phyloP scores from a whole-genome alignment of 2,888 invertebrate genomes.

The Abrostola triplasia region DNA sequence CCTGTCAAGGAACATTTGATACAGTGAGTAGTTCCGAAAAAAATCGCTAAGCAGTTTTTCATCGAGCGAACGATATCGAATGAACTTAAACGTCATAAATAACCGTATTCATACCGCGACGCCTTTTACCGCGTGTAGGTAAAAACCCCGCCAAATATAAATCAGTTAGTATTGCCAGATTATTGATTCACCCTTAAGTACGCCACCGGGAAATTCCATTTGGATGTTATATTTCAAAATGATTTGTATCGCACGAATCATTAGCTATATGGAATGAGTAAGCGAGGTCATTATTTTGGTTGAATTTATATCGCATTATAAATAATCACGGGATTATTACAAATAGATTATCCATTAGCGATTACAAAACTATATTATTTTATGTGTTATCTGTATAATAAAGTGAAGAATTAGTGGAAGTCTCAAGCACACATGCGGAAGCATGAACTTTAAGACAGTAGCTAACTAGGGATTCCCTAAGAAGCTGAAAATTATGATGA shows the following conservation, averaged over 20 bases:
- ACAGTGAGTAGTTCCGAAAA: conserved; percentile 31
- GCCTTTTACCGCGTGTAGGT: conserved; percentile 60
- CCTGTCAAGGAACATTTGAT: conserved; percentile 40
- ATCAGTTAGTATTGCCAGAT: conserved; percentile 63
- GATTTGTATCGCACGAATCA: conserved; percentile 51
- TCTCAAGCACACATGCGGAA: too few relatives aligned
- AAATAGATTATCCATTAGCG: neutral
- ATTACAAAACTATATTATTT: conserved; percentile 1
- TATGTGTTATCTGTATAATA: neutral
- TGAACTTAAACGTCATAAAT: conserved; percentile 62
- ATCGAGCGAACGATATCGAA: conserved; percentile 50
- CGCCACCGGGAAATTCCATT: conserved; percentile 53
- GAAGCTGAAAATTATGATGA: too few relatives aligned
- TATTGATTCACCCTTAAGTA: conserved; percentile 58
- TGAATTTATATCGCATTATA: conserved; percentile 19
- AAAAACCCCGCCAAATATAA: conserved; percentile 68
- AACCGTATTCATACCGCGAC: conserved; percentile 69
- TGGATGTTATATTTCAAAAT: conserved; percentile 51
- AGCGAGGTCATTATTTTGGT: conserved; percentile 25
- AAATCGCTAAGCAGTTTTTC: conserved; percentile 52
- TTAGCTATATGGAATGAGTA: conserved; percentile 43
- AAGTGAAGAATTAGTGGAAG: neutral
- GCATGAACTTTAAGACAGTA: too few relatives aligned
- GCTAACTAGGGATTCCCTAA: too few relatives aligned
- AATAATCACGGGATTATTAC: conserved; percentile 14